Evolutionary conservation across 64 coral and sea anemone species (phyloP), one percentile per base, ranked within the genome.

Genomic region (Platygyra sinensis): DNA sequence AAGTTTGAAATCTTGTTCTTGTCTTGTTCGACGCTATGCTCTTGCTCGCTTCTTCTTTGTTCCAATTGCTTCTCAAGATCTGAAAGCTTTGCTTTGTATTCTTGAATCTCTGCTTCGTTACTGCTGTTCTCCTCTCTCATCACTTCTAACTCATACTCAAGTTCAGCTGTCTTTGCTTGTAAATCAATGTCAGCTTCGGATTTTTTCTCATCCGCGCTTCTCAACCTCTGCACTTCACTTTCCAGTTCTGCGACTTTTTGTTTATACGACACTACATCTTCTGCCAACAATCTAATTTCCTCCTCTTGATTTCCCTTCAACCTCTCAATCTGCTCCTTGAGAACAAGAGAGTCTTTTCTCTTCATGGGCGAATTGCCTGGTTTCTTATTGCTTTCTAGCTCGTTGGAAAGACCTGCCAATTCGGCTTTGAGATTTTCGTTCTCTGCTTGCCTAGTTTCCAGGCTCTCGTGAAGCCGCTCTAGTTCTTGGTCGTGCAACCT

Each of bases 371-470:
- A 80, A 52, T 18, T 67, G 79, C 75, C 80, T 12, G 76, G 50
- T 67, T 84, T 86, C 30, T 85, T 72, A 25, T n/a, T 85, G 30
- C 67, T 93, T 60, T 94, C 83, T n/a, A 97, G 82, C 24, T 97
- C 95, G 38, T 60, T 91, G 10, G 75, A 74, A 36, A 97, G 81
- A 88, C 94, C 95, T 7, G 74, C 75, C 18, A 82, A 97, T 75
- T 97, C 95, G 31, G 81, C 94, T 67, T 90, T 83, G 0, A 97
- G 77, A 38, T 94, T 77, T 24, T 87, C 63, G 60, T 97, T 93
- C 31, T 97, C 91, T 20, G 75, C 74, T 63, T 91, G 95, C 62
- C 91, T 59, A 18, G 80, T 91, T 88, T 97, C 95, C n/a, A 97
- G 27, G 22, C 32, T 85, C 49, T 97, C 95, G 52, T 97, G 92